Conservation (phyloP, 2,888 invertebrate genomes). For the Eilema griseolum region DNA sequence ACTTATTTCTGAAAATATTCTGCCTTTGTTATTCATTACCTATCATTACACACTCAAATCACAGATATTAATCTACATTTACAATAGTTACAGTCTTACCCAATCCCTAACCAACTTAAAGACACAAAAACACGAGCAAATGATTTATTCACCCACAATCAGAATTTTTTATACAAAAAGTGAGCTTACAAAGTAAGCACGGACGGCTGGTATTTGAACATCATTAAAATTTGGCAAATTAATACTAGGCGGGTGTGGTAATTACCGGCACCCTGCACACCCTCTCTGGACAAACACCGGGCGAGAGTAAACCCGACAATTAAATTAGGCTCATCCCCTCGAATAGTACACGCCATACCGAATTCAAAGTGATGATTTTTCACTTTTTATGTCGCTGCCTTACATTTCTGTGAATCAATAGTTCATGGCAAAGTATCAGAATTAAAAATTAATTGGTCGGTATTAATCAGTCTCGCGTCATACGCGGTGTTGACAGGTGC, state of each 20-base stretch:
- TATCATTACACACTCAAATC: no score
- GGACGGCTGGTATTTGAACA: slow-evolving; percentile 65
- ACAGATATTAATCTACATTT: no score
- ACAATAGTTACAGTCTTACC: not conserved
- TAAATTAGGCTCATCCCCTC: slow-evolving; percentile 61
- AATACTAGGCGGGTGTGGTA: slow-evolving; percentile 64
- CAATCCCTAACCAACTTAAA: not conserved
- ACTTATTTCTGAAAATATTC: not conserved
- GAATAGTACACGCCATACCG: slow-evolving; percentile 27
- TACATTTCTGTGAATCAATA: not conserved
- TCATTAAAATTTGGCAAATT: slow-evolving; percentile 79
- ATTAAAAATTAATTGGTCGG: not conserved
- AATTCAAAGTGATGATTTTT: slow-evolving; percentile 25
- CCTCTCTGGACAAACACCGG: slow-evolving; percentile 52
- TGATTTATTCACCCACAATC: not conserved
- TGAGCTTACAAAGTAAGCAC: slow-evolving; percentile 27
- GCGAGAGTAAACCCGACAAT: slow-evolving; percentile 54
- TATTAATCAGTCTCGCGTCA: no score
- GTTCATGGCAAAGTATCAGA: not conserved
- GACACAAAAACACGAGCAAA: not conserved
- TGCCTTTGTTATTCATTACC: not conserved
- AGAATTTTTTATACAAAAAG: slow-evolving; percentile 5
- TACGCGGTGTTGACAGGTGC: no score
- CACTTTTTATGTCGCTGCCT: slow-evolving; percentile 7
- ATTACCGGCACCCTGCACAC: slow-evolving; percentile 57